phyloP scores from a whole-genome alignment of 2,797 vertebrate genomes.

The Dendrocincla tyrannina region DNA sequence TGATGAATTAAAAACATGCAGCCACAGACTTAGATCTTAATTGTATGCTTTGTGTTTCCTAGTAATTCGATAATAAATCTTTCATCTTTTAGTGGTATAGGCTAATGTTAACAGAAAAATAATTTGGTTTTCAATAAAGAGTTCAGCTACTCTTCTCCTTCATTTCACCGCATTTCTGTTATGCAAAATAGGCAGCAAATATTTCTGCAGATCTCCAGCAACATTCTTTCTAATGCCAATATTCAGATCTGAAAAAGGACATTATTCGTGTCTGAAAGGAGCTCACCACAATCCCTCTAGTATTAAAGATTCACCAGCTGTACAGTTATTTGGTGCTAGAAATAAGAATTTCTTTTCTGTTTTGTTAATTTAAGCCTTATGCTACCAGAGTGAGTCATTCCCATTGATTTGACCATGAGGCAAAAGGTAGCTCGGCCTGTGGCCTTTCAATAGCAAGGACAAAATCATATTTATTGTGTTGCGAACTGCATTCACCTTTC shows the following conservation, averaged over 20 bases:
- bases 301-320: neutral
- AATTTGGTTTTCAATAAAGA: constrained; percentile 48
- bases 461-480: neutral
- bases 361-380: neutral
- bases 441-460: neutral
- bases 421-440: neutral
- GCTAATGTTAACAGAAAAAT: constrained; percentile 51
- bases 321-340: neutral
- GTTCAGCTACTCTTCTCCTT: neutral
- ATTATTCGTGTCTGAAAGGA: neutral
- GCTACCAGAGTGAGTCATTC: neutral
- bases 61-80: constrained; percentile 61
- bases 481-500: neutral
- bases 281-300: neutral
- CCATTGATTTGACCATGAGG: neutral
- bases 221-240: neutral
- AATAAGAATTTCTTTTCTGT: neutral
- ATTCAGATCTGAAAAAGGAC: neutral
- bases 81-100: constrained; percentile 39
- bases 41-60: constrained; percentile 56
- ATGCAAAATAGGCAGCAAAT: constrained; percentile 12
- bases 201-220: neutral
- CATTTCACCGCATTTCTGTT: neutral
- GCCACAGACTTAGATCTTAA: constrained; percentile 48
- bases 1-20: constrained; percentile 53